Conservation (phyloP, 2,797 vertebrate genomes). For the Carcharodon carcharias region DNA sequence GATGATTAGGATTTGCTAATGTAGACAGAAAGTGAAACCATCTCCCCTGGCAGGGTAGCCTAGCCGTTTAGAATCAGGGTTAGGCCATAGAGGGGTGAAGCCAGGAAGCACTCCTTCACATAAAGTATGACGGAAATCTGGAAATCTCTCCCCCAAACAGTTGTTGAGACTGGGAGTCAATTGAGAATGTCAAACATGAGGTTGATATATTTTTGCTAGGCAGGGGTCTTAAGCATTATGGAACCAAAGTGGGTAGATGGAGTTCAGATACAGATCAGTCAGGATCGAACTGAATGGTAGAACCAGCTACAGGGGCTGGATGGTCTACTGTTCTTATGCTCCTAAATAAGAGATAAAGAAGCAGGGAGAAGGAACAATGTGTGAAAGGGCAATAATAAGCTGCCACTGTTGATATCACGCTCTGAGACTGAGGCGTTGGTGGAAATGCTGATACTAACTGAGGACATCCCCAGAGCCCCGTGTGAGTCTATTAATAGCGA, state of each 20-base stretch:
- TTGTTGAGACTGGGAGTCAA: neutral
- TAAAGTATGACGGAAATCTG: neutral
- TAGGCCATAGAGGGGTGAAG: neutral
- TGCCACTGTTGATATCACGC: neutral
- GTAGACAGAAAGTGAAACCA: neutral
- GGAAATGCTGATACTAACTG: neutral
- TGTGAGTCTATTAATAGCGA: constrained; percentile 35
- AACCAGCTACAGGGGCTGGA: neutral
- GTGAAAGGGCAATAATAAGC: constrained; percentile 15
- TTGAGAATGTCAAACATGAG: neutral
- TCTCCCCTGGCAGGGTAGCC: neutral
- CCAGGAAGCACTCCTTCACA: neutral
- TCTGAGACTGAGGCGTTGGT: neutral
- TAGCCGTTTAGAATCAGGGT: neutral
- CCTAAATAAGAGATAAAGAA: neutral
- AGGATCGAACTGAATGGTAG: neutral
- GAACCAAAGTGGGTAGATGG: neutral
- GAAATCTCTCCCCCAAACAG: neutral
- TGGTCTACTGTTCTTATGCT: neutral
- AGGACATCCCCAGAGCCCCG: neutral
- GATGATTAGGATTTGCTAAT: neutral
- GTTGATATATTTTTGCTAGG: neutral
- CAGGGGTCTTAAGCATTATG: neutral
- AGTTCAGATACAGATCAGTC: neutral
- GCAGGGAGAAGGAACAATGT: neutral